Percentiles rank a stretch among this genome's conserved stretches.
phyloP scores from a whole-genome alignment of 2,113 vertebrate species.

The Larimichthys crocea region DNA sequence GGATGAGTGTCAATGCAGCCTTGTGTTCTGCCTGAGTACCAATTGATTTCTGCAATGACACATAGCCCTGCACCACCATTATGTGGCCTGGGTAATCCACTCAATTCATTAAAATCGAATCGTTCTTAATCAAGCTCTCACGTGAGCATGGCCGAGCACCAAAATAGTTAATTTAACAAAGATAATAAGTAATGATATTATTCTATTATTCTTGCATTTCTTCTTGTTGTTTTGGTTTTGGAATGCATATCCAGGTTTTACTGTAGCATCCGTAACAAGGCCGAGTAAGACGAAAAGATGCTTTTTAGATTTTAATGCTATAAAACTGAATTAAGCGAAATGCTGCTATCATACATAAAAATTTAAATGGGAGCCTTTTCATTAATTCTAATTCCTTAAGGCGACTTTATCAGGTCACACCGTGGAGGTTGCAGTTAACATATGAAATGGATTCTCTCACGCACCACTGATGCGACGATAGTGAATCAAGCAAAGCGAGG shows the following conservation, averaged over 20 bases:
- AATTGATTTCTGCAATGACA: conserved; percentile 76
- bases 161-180: neutral
- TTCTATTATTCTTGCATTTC: neutral
- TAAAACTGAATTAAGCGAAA: conserved; percentile 30
- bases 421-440: conserved; percentile 39
- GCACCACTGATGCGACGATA: conserved; percentile 54
- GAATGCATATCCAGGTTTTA: neutral
- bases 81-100: conserved; percentile 42
- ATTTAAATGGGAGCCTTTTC: conserved; percentile 22
- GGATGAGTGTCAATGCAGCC: conserved; percentile 62
- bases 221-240: neutral
- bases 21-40: conserved; percentile 70
- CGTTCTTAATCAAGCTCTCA: conserved; percentile 41
- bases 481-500: conserved; percentile 56
- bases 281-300: no score
- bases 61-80: conserved; percentile 54
- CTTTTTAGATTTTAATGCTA: conserved; percentile 7
- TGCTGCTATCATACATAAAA: conserved; percentile 15
- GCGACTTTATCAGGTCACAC: conserved; percentile 47
- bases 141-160: neutral
- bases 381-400: conserved; percentile 26
- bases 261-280: neutral
- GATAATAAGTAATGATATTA: neutral
- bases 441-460: conserved; percentile 57
- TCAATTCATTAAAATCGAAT: conserved; percentile 60